Percentiles rank a stretch among this genome's conserved stretches.
Conservation (phyloP, 2,113 vertebrate genomes). For the Platycercus adscitus region DNA sequence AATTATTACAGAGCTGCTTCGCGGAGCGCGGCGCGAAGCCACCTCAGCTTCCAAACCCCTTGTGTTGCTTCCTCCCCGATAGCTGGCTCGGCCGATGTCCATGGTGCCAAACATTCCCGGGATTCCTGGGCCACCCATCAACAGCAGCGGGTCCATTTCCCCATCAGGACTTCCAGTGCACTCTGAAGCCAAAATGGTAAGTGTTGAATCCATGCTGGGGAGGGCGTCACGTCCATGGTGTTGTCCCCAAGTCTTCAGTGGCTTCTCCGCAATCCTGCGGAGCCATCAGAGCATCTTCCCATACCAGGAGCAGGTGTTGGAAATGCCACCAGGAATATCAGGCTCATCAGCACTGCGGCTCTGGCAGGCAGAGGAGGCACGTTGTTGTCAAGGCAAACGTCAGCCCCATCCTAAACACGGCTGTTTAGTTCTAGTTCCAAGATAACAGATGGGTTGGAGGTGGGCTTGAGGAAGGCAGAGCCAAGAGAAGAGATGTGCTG, state of each 20-base stretch:
- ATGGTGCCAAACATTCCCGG: slow-evolving; percentile 98
- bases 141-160: slow-evolving; percentile 88
- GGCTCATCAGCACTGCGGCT: neutral
- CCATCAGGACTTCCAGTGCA: slow-evolving; percentile 89
- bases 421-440: slow-evolving; percentile 25
- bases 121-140: slow-evolving; percentile 93
- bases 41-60: neutral
- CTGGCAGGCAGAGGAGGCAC: neutral
- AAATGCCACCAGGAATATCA: neutral
- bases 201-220: neutral
- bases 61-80: neutral
- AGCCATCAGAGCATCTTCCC: neutral
- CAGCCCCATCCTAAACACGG: neutral
- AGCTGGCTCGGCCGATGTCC: slow-evolving; percentile 92
- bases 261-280: neutral
- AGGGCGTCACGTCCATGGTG: neutral
- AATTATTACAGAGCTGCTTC: neutral
- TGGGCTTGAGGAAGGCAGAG: slow-evolving; percentile 2
- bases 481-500: slow-evolving; percentile 22
- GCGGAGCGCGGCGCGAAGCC: accelerated
- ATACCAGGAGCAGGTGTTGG: neutral
- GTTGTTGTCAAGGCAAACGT: neutral
- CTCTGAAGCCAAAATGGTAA: slow-evolving; percentile 96
- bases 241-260: neutral
- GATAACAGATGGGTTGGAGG: slow-evolving; percentile 63